A percentile compares a stretch with the other conserved stretches of the same genome.
These are phyloP conservation scores for Philopotamus ludificatus DNA, from an alignment of 1,140 invertebrate genomes.

Conservation along the genomic window DNA sequence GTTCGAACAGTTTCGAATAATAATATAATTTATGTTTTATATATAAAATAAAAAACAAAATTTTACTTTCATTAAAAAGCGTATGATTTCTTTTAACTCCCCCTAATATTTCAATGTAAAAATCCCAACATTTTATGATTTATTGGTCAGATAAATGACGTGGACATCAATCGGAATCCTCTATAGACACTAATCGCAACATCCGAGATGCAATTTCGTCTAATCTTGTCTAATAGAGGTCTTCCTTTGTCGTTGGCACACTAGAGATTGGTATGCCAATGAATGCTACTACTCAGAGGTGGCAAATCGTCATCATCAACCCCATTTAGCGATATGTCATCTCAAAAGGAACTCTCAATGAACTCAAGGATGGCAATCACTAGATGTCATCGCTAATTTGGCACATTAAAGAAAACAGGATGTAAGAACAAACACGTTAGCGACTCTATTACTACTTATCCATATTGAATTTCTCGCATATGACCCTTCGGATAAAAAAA, in stretches of 20 bases:
- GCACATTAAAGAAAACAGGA: background rate
- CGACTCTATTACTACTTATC: background rate
- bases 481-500: too few species aligned
- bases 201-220: constrained; percentile 37
- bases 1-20: too few species aligned
- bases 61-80: too few species aligned
- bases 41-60: too few species aligned
- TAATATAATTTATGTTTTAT: too few species aligned
- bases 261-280: constrained; percentile 22
- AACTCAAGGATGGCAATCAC: background rate
- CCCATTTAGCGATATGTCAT: background rate
- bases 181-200: background rate
- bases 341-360: background rate
- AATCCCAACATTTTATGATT: too few species aligned
- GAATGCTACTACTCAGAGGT: background rate
- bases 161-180: too few species aligned
- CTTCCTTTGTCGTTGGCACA: constrained; percentile 32
- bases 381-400: background rate
- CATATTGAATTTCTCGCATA: too few species aligned
- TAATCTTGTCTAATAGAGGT: constrained; percentile 34
- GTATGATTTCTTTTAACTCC: too few species aligned
- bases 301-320: background rate
- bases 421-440: background rate
- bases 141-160: too few species aligned
- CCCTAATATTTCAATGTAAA: too few species aligned